Percentiles rank a stretch among this genome's conserved stretches.
These are phyloP conservation scores for Dorcus parallelipipedus DNA, from an alignment of 2,888 invertebrate genomes.

Conservation along the genomic window DNA sequence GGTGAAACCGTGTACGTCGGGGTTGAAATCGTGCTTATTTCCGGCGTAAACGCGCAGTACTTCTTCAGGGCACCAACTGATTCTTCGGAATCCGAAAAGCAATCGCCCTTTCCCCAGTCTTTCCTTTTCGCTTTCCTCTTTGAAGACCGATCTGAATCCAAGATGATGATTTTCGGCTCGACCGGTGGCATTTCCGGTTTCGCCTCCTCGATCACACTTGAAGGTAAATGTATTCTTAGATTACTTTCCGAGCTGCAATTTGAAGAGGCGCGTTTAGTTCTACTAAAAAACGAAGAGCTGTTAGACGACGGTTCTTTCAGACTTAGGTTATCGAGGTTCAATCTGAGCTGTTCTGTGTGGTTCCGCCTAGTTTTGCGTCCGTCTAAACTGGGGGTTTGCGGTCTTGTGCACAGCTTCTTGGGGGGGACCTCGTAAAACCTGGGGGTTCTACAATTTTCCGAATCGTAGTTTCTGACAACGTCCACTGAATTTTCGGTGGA, in stretches of 20 bases:
- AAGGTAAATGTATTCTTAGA: slow-evolving; percentile 13
- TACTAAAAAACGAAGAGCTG: too few relatives aligned
- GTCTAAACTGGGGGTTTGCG: slow-evolving; percentile 1
- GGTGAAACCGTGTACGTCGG: slow-evolving; percentile 13
- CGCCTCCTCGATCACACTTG: slow-evolving; percentile 11
- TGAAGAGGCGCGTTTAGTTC: too few relatives aligned
- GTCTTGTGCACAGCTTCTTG: slow-evolving; percentile 10
- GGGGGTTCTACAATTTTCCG: slow-evolving; percentile 2
- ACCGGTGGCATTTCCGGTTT: slow-evolving; percentile 6
- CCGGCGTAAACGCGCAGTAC: slow-evolving; percentile 11
- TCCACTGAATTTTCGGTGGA: neutral
- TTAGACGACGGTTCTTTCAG: too few relatives aligned
- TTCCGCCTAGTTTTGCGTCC: neutral
- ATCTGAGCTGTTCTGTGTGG: too few relatives aligned
- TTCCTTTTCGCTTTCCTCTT: neutral
- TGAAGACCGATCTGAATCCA: slow-evolving; percentile 7
- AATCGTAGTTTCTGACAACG: neutral
- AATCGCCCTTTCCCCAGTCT: neutral
- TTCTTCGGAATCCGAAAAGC: neutral
- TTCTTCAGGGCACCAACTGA: neutral
- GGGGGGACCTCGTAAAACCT: slow-evolving; percentile 13
- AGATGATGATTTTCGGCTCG: slow-evolving; percentile 17
- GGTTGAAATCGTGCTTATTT: slow-evolving; percentile 16
- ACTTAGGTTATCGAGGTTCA: neutral
- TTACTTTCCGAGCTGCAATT: too few relatives aligned